Evolutionary conservation across 2,888 invertebrate genomes (phyloP).

Genomic region (Sphaeridia pumilis): DNA sequence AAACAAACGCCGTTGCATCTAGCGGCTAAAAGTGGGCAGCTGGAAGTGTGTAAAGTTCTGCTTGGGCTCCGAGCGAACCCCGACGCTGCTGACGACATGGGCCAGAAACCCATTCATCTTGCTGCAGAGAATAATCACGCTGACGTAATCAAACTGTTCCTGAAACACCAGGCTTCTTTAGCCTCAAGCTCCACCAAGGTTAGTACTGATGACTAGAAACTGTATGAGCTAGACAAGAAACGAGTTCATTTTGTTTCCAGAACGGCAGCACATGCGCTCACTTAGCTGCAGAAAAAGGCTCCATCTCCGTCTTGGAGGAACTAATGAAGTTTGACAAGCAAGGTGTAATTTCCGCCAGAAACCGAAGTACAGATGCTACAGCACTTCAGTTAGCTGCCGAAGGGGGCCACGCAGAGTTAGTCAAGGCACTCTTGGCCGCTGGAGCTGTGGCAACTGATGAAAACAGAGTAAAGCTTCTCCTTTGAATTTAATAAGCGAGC

Average conservation of each 20-base stretch:
- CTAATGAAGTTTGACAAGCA: constrained; percentile 96
- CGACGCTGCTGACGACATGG: constrained; percentile 88
- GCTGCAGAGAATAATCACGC: constrained; percentile 97
- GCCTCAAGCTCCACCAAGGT: constrained; percentile 88
- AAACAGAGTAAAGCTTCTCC: constrained; percentile 58
- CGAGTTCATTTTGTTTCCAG: too few relatives aligned
- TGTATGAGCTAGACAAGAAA: too few relatives aligned
- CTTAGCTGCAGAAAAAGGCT: constrained; percentile 96
- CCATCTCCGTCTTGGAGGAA: constrained; percentile 94
- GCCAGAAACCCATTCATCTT: constrained; percentile 92
- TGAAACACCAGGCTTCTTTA: constrained; percentile 85
- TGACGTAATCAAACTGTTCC: constrained; percentile 93
- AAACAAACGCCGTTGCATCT: constrained; percentile 96
- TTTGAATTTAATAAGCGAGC: too few relatives aligned
- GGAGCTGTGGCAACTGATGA: constrained; percentile 96
- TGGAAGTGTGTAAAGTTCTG: constrained; percentile 84
- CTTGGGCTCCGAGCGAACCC: constrained; percentile 88
- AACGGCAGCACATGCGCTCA: constrained; percentile 99
- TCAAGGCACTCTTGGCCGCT: constrained; percentile 81
- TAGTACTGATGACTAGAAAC: too few relatives aligned
- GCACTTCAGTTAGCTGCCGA: constrained; percentile 94
- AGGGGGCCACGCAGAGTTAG: constrained; percentile 95
- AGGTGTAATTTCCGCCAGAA: constrained; percentile 90
- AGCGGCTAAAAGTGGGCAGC: constrained; percentile 90
- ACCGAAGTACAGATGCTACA: constrained; percentile 92